Conservation (phyloP, 64 coral and sea anemone genomes). For the Stichodactyla mertensii region DNA sequence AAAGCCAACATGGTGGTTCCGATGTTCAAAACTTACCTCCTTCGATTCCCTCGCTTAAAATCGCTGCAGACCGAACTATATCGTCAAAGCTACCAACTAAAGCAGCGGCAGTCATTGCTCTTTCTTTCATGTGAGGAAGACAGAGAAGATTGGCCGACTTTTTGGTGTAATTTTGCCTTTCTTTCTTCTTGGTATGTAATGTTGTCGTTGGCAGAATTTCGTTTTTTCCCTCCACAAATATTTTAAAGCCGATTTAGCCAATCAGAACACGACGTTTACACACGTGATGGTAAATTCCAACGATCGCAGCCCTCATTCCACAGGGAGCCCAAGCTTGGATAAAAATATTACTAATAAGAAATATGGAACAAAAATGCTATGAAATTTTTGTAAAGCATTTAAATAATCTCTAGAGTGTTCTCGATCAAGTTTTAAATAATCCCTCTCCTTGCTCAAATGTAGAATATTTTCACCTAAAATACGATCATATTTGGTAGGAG, state of each 20-base stretch:
- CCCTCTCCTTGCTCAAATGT: too few species aligned
- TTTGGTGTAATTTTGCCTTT: not conserved
- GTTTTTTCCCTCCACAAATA: constrained; percentile 94
- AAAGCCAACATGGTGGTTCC: constrained; percentile 7
- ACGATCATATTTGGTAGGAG: too few species aligned
- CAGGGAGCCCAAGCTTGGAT: too few species aligned
- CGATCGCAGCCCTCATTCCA: not conserved
- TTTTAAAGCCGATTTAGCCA: constrained; percentile 77
- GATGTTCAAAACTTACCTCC: constrained; percentile 50
- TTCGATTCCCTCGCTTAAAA: constrained; percentile 88
- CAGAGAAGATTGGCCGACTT: not conserved
- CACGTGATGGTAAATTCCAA: constrained; percentile 48
- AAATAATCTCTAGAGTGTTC: too few species aligned
- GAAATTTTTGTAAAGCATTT: too few species aligned
- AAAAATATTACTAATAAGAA: too few species aligned
- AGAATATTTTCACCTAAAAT: too few species aligned
- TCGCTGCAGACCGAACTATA: constrained; percentile 73
- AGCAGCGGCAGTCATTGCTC: constrained; percentile 61
- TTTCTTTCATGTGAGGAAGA: constrained; percentile 24
- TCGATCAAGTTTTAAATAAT: too few species aligned
- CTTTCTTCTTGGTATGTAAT: not conserved
- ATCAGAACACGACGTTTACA: constrained; percentile 51
- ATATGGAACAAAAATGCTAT: too few species aligned
- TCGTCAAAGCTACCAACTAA: constrained; percentile 88
- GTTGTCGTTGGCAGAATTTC: constrained; percentile 66